These are phyloP conservation scores for Parnassius smintheus DNA, from an alignment of 2,888 invertebrate species.

Conservation along the genomic window DNA sequence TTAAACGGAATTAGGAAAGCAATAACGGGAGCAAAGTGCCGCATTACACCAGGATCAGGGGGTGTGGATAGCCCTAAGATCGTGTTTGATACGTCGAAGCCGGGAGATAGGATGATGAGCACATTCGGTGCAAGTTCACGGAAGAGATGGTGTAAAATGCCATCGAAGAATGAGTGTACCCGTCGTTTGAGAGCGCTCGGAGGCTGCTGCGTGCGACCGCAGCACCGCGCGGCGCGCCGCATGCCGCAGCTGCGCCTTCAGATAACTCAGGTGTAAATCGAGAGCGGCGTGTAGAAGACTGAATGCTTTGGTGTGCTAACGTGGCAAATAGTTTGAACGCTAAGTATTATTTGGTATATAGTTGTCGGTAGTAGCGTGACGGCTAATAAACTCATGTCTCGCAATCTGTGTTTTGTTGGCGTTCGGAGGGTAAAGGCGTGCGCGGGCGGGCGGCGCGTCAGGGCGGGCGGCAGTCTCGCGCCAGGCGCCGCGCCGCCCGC, in stretches of 20 bases:
- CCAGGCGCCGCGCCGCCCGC: conserved; percentile 71
- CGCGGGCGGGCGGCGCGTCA: conserved; percentile 47
- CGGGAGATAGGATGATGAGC: conserved; percentile 69
- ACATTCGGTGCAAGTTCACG: conserved; percentile 66
- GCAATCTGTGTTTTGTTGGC: conserved; percentile 76
- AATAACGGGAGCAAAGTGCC: conserved; percentile 63
- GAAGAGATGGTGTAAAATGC: conserved; percentile 57
- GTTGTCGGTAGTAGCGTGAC: conserved; percentile 65
- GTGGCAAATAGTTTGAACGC: conserved; percentile 21
- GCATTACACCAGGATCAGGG: conserved; percentile 60
- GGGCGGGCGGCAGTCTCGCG: conserved; percentile 74
- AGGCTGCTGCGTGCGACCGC: conserved; percentile 57
- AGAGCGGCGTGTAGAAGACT: background rate
- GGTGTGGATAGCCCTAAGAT: conserved; percentile 70
- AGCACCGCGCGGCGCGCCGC: conserved; percentile 56
- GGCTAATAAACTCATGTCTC: conserved; percentile 74
- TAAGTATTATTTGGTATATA: conserved; percentile 49
- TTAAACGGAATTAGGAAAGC: conserved; percentile 64
- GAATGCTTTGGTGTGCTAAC: background rate
- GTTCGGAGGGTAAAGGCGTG: conserved; percentile 42
- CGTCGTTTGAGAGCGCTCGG: conserved; percentile 52
- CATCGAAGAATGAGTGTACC: conserved; percentile 53
- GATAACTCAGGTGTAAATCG: conserved; percentile 75
- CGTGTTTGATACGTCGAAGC: conserved; percentile 67
- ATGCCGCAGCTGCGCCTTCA: conserved; percentile 62